phyloP scores from a whole-genome alignment of 2,113 vertebrate species.

The Rhinoptilus africanus region DNA sequence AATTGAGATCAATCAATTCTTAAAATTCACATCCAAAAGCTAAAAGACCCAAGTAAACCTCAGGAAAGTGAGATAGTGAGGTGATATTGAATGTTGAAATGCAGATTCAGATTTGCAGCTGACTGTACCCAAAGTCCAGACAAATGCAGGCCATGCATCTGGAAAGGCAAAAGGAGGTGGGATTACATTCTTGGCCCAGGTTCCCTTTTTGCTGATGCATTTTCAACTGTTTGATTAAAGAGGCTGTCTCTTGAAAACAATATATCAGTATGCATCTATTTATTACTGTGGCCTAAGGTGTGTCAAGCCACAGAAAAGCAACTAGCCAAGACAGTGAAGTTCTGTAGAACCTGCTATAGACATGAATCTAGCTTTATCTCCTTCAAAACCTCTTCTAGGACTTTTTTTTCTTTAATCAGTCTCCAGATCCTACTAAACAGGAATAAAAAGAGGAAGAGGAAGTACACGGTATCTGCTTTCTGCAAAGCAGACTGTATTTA shows the following conservation, averaged over 20 bases:
- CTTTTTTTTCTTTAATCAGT: slow-evolving; percentile 1
- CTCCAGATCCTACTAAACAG: neutral
- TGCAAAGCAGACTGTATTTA: slow-evolving; percentile 57
- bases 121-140: neutral
- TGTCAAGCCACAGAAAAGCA: neutral
- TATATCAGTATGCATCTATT: neutral
- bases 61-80: neutral
- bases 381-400: slow-evolving; percentile 18
- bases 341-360: neutral
- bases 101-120: neutral
- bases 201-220: neutral
- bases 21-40: neutral
- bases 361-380: neutral
- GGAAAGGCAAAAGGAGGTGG: neutral
- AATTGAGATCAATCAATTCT: neutral
- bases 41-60: neutral
- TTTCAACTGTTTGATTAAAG: neutral
- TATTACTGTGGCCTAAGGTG: neutral
- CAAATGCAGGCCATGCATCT: neutral
- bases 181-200: neutral
- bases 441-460: slow-evolving; percentile 52
- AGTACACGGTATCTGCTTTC: slow-evolving; percentile 26
- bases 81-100: neutral
- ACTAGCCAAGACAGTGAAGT: neutral
- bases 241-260: neutral